phyloP scores from a whole-genome alignment of 2,797 vertebrate species.

The Sebastes paucispinis region DNA sequence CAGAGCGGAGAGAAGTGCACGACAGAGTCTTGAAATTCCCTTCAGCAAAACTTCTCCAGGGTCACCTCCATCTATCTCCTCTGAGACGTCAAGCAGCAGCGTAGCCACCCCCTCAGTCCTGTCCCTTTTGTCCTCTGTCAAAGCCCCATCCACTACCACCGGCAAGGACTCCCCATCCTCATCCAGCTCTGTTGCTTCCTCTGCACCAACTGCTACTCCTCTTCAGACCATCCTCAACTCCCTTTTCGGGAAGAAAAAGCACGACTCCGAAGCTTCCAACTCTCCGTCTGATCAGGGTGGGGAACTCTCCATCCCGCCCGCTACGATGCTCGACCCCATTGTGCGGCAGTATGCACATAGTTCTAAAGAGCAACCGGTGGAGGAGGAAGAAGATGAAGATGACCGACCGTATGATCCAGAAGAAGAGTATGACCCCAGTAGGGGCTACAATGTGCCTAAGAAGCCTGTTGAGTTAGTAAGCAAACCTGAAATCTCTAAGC shows the following conservation, averaged over 20 bases:
- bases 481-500: constrained; percentile 68
- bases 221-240: constrained; percentile 96
- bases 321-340: constrained; percentile 90
- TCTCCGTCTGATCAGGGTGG: constrained; percentile 81
- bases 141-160: constrained; percentile 64
- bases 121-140: constrained; percentile 85
- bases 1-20: constrained; percentile 76
- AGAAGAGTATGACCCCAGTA: constrained; percentile 93
- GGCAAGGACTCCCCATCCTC: constrained; percentile 73
- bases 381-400: constrained; percentile 88
- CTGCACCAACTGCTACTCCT: constrained; percentile 78
- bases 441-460: constrained; percentile 78
- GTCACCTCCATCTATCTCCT: constrained; percentile 84
- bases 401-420: constrained; percentile 97
- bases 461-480: constrained; percentile 67
- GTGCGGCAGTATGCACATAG: constrained; percentile 92
- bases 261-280: constrained; percentile 85
- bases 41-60: constrained; percentile 89
- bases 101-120: constrained; percentile 78
- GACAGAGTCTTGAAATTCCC: constrained; percentile 78
- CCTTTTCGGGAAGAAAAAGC: constrained; percentile 92
- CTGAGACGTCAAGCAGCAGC: constrained; percentile 77
- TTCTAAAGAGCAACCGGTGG: constrained; percentile 82
- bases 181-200: constrained; percentile 43
- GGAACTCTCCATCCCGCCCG: constrained; percentile 71